A percentile compares a stretch with the other conserved stretches of the same genome.
Evolutionary conservation across 2,113 vertebrate genomes (phyloP).

Genomic region (Amblyopsis rosae): DNA sequence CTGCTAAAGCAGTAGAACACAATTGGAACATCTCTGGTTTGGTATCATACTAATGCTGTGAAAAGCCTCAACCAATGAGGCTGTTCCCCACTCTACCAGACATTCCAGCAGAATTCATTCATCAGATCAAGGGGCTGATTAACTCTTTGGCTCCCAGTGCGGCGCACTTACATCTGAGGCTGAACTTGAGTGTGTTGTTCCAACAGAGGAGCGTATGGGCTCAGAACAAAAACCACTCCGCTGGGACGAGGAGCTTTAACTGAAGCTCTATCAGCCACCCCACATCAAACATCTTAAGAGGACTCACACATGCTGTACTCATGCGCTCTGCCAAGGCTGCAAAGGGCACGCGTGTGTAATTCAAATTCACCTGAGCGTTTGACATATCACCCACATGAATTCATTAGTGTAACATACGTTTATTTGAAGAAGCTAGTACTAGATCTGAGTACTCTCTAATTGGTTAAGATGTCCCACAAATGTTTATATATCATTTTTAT

Average conservation of each 20-base stretch:
- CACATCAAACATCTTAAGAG: slow-evolving; percentile 64
- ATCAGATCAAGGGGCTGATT: slow-evolving; percentile 66
- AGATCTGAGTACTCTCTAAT: slow-evolving; percentile 14
- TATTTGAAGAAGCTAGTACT: slow-evolving; percentile 20
- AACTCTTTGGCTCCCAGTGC: slow-evolving; percentile 63
- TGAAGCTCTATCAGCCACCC: slow-evolving; percentile 59
- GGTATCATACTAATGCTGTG: too few species aligned
- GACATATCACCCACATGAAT: slow-evolving; percentile 24
- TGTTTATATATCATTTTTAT: background rate
- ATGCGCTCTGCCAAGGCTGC: slow-evolving; percentile 19
- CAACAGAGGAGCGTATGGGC: slow-evolving; percentile 57
- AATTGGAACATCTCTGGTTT: too few species aligned
- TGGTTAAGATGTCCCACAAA: background rate
- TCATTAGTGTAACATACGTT: slow-evolving; percentile 23
- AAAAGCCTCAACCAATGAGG: too few species aligned
- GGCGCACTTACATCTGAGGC: slow-evolving; percentile 41
- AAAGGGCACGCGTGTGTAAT: slow-evolving; percentile 26
- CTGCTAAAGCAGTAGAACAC: too few species aligned
- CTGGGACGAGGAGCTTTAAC: slow-evolving; percentile 64
- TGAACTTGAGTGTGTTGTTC: slow-evolving; percentile 67
- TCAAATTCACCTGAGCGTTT: slow-evolving; percentile 37
- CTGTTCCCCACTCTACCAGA: slow-evolving; percentile 20
- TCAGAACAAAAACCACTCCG: slow-evolving; percentile 69
- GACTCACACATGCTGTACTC: slow-evolving; percentile 23
- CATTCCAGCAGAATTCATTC: slow-evolving; percentile 29